Base-by-base conservation (phyloP, 2,797 vertebrate genomes). In the Hippocampus kuda region DNA sequence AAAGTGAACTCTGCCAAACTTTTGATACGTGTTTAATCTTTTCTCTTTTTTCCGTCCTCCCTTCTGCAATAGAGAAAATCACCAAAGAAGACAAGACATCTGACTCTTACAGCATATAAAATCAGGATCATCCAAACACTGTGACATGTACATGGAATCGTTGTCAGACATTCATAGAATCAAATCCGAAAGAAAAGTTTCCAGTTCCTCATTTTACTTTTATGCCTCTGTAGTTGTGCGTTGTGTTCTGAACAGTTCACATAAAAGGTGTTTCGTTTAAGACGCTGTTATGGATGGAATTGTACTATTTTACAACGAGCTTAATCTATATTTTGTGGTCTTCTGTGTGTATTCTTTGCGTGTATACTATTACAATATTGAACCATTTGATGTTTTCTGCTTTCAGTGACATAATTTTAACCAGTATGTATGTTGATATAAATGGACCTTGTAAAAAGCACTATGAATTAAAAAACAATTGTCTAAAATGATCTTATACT, bases 131-230 rank as follows among this genome's bases (percentile, higher is more conserved):
- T 79, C 74, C 79, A 72, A 72, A 77, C 72, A 73, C 68, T 75
- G 65, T 60, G 69, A 76, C 77, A 78, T 70, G 68, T 76, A 79
- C 68, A 82, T 69, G 75, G 78, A 89, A 78, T 80, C 70, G 80
- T 89, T 87, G 88, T 83, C 86, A 88, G 74, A 76, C 74, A 69
- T 65, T 87, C 82, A 86, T 82, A 90, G 91, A 93, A 92, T 88
- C 88, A 91, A 93, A 92, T 92, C 90, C 89, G 86, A 92, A 88
- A 90, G 83, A 85, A 76, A 81, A 81, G 71, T 77, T 84, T 75
- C 75, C 80, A 87, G 84, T 92, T 93, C 91, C 91, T 86, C 88
- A 82, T 92, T 91, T 87, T 46, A 4, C 42, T 27, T 30, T 42
- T 20, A 9, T 41, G 56, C 54, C n/a, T 27, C 38, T 27, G 12